Base-by-base conservation (phyloP, 64 coral and sea anemone genomes). In the Stichodactyla mertensii region DNA sequence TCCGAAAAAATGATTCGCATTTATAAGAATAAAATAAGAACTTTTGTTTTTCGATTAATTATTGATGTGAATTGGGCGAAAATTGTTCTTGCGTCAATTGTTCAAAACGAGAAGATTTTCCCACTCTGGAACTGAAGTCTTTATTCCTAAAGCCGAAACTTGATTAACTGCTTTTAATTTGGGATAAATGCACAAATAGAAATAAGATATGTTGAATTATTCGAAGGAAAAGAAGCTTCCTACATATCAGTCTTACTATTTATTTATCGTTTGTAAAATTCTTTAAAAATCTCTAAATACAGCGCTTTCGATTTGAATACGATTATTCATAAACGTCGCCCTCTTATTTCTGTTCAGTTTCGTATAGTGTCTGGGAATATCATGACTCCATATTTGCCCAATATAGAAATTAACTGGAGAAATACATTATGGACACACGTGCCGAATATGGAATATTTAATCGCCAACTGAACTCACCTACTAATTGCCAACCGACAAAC, bases 11-110 rank as follows among this genome's bases (percentile, higher is more conserved):
- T 15, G 52, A 80, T 80, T 80, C 52, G 31, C 14, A 80, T 80
- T 80, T 53, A 80, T 80, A 14, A 80, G 31, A 51, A 80, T 18
- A 52, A 51, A 52, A 80, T n/a, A 45, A 16, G 52, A 80, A 80
- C 78, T 80, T 80, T 71, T 80, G 36, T 80, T 51, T 80, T 52
- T 45, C 15, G 15, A 16, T 80, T 80, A 54, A 80, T 80, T 80
- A 80, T 80, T 80, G 4, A 80, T 52, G 18, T 52, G 78, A 51
- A 52, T 52, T 80, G 78, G 67, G 78, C 15, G 52, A 20, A 80
- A 80, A 54, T 45, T 80, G 52, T 16, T 7, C 78, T 51, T 51
- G 52, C 14, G 23, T n/a, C n/a, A 51, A 52, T 4, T 54, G 15
- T 80, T 52, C 6, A 80, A 80, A 80, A 51, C 18, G 14, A 52